Evolutionary conservation across 1,140 invertebrate species (phyloP), one percentile per base, ranked within the genome.

Genomic region (Drosophila willistoni): DNA sequence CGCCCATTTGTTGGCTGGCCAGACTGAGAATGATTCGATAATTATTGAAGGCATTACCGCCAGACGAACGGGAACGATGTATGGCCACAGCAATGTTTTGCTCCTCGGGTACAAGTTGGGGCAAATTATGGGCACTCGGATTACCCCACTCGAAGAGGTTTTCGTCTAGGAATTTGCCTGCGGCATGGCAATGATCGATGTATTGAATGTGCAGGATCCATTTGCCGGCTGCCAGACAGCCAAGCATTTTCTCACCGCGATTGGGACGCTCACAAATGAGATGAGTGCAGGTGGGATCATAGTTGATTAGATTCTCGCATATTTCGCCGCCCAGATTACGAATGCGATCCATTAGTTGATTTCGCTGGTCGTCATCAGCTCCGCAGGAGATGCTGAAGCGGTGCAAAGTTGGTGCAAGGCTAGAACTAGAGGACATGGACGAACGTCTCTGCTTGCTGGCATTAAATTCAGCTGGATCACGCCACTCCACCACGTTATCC

Each of bases 181-280:
- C 93, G 34, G 93, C 86, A 17, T 94, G 90, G 62, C 95, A 96
- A 54, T 95, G 93, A 12, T 95, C 93, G 7, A 98, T 92, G 85
- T 97, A 98, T 0, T 94, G 94, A 1, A 95, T 94, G 85, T 97
- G 96, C 7, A 98, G 90, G 2, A 98, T 93, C 97, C 97, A 98
- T 85, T 97, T 96, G 25, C 98, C 97, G 0, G 96, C 94, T 0
- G 97, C 97, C 41, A 98, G 94, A 75, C 95, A 95, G 2, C 95
- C 95, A 2, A 98, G 93, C 92, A 96, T 94, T 92, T 98, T 98
- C 93, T 98, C 97, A 90, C 96, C 98, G 73, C 96, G 94, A 13
- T 94, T 93, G 0, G 95, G 95, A 69, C 94, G 94, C 19, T 94
- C 92, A 68, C 96, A 95, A 25, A 98, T 92, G 7, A 98, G 91